Evolutionary conservation across 2,113 vertebrate species (phyloP).

Genomic region (Chaetorhynchus papuensis): DNA sequence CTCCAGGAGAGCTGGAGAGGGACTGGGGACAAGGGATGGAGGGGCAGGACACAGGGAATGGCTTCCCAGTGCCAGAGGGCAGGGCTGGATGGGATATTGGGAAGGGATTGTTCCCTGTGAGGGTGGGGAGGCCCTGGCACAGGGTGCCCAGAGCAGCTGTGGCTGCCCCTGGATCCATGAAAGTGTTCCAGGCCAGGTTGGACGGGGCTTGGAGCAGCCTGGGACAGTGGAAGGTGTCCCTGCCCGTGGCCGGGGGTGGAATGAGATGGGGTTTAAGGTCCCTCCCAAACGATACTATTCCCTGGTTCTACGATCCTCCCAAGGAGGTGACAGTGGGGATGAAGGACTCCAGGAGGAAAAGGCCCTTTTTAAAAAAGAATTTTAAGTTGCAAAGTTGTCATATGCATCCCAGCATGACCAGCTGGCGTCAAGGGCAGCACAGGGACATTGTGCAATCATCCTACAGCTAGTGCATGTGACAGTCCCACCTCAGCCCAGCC

Average conservation of each 20-base stretch:
- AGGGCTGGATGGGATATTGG: not conserved
- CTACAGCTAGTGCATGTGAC: not conserved
- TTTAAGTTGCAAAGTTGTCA: not conserved
- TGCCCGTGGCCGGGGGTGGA: not conserved
- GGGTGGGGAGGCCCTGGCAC: not conserved
- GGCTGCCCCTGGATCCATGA: not conserved
- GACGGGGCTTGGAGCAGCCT: rapidly evolving
- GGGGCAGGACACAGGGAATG: not conserved
- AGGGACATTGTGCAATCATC: not conserved
- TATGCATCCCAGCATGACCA: not conserved
- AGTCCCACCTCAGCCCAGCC: not conserved
- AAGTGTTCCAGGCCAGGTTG: rapidly evolving
- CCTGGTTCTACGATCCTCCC: not conserved
- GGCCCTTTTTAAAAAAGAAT: not conserved
- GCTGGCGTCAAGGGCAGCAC: not conserved
- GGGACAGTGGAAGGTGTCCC: rapidly evolving
- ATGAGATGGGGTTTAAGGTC: not conserved
- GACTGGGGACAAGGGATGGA: not conserved
- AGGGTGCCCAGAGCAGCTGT: not conserved
- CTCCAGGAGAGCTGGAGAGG: not conserved
- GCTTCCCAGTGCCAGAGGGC: not conserved
- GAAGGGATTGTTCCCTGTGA: rapidly evolving
- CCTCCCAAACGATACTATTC: not conserved
- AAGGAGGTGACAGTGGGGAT: not conserved
- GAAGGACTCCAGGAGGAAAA: not conserved